phyloP scores from a whole-genome alignment of 2,113 vertebrate species.

The Gnathonemus longibarbis region DNA sequence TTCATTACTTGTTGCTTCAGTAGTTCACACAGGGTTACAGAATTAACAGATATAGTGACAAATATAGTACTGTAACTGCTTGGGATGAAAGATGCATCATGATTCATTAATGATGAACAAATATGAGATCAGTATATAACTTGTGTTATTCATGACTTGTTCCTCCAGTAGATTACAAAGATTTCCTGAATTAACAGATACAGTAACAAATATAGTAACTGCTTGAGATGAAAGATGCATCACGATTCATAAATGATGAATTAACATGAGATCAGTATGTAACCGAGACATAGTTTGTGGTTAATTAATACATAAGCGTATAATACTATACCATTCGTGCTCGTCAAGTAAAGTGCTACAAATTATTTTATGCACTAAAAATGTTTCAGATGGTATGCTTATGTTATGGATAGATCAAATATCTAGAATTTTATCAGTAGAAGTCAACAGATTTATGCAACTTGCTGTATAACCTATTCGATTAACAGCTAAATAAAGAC shows the following conservation, averaged over 20 bases:
- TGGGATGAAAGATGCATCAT: too few species aligned
- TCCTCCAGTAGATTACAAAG: too few species aligned
- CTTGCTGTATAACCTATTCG: background rate
- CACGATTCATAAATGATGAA: background rate
- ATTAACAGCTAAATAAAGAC: background rate
- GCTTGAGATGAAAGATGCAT: background rate
- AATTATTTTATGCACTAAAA: background rate
- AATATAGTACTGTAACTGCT: too few species aligned
- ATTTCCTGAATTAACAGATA: too few species aligned
- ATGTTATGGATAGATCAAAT: background rate
- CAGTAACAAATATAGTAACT: too few species aligned
- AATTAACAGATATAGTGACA: too few species aligned
- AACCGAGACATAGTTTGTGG: background rate
- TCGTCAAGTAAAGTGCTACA: background rate
- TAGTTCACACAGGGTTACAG: too few species aligned
- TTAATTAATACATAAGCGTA: background rate
- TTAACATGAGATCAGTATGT: background rate
- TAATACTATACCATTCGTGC: background rate
- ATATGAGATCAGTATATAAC: too few species aligned
- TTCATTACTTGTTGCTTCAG: too few species aligned
- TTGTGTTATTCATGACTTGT: too few species aligned
- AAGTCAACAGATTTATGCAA: background rate
- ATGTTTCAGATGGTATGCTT: background rate
- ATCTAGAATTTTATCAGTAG: background rate
- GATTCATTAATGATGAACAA: too few species aligned